Conservation (phyloP, 2,888 invertebrate species). For the Drosophila tripunctata region DNA sequence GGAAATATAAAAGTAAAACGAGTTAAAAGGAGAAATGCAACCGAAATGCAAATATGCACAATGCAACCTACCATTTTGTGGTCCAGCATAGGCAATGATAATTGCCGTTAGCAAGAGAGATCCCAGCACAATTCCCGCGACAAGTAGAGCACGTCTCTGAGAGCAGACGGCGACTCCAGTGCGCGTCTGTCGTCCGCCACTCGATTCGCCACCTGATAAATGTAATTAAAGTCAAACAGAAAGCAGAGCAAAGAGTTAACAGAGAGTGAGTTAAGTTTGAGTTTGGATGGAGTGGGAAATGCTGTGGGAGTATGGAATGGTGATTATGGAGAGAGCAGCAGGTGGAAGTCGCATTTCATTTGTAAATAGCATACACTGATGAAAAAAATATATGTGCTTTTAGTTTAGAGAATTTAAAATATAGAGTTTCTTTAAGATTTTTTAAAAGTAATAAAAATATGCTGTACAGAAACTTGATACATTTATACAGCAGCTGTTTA, state of each 20-base stretch:
- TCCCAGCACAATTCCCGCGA: slow-evolving; percentile 91
- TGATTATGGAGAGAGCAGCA: neutral
- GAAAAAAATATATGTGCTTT: too few relatives aligned
- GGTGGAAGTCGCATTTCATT: slow-evolving; percentile 16
- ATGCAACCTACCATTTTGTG: slow-evolving; percentile 89
- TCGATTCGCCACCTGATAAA: slow-evolving; percentile 84
- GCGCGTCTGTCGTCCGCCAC: slow-evolving; percentile 83
- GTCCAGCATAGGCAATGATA: slow-evolving; percentile 95
- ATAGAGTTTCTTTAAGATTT: too few relatives aligned
- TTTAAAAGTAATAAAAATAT: too few relatives aligned
- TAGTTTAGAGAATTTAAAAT: too few relatives aligned
- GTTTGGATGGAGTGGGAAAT: neutral
- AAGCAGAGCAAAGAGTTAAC: neutral
- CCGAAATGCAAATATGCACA: slow-evolving; percentile 57
- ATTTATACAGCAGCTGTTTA: too few relatives aligned
- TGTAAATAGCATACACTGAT: neutral
- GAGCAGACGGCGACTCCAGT: slow-evolving; percentile 93
- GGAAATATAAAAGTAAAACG: slow-evolving; percentile 17
- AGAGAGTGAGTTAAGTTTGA: neutral
- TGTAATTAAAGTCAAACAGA: slow-evolving; percentile 68
- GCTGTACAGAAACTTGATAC: too few relatives aligned
- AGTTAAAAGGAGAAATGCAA: slow-evolving; percentile 37
- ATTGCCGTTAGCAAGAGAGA: slow-evolving; percentile 93
- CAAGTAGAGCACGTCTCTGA: slow-evolving; percentile 92
- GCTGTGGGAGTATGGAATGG: neutral